Evolutionary conservation across 1,140 invertebrate genomes (phyloP).

Genomic region (Cyclargus thomasi): DNA sequence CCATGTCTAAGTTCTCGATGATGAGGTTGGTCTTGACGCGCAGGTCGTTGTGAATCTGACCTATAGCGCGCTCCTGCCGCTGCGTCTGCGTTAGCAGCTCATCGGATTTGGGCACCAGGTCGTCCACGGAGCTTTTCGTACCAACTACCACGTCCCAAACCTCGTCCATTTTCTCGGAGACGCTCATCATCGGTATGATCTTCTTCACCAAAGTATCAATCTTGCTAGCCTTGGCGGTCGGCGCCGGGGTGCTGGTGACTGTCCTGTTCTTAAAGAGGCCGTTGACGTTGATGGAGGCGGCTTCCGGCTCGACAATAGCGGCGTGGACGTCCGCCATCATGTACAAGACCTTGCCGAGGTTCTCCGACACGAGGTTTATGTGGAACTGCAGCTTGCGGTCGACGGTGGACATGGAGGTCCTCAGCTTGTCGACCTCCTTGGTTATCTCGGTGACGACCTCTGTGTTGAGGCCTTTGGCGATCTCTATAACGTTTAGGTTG

Average conservation of each 20-base stretch:
- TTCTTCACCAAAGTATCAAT: slow-evolving; percentile 85
- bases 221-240: slow-evolving; percentile 80
- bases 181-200: slow-evolving; percentile 88
- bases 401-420: slow-evolving; percentile 84
- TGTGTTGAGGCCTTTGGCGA: slow-evolving; percentile 84
- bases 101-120: slow-evolving; percentile 89
- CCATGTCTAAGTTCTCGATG: slow-evolving; percentile 89
- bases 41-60: slow-evolving; percentile 89
- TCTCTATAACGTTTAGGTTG: slow-evolving; percentile 86
- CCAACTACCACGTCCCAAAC: slow-evolving; percentile 92
- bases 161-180: slow-evolving; percentile 92
- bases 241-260: slow-evolving; percentile 72
- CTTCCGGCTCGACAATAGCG: slow-evolving; percentile 83
- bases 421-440: slow-evolving; percentile 83
- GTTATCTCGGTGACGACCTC: slow-evolving; percentile 85
- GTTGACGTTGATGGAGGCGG: slow-evolving; percentile 68
- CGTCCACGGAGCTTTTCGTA: slow-evolving; percentile 89
- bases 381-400: slow-evolving; percentile 90
- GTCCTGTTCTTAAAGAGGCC: slow-evolving; percentile 67
- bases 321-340: slow-evolving; percentile 88
- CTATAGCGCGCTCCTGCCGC: slow-evolving; percentile 89
- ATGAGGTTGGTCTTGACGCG: slow-evolving; percentile 89
- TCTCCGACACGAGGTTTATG: slow-evolving; percentile 87
- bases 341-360: slow-evolving; percentile 83
- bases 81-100: slow-evolving; percentile 89